phyloP scores from a whole-genome alignment of 2,113 vertebrate genomes.

The Tyto alba region DNA sequence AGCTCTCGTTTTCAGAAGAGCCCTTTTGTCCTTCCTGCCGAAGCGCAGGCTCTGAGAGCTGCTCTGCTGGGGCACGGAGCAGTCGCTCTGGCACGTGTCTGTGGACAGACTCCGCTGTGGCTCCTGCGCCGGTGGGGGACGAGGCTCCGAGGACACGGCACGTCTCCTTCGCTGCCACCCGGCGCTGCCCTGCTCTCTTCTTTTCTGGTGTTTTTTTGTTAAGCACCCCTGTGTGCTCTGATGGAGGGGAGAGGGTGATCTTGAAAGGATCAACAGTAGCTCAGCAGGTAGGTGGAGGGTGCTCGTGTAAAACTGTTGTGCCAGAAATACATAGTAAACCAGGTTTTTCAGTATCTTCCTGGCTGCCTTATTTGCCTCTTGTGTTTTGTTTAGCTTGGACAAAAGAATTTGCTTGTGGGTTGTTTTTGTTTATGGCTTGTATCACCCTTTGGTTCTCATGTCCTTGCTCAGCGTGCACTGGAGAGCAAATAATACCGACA shows the following conservation, averaged over 20 bases:
- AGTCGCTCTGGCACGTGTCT: accelerated
- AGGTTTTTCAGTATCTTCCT: neutral
- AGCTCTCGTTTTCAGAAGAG: neutral
- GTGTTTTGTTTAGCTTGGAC: neutral
- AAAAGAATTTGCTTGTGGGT: neutral
- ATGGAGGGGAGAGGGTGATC: neutral
- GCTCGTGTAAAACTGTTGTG: neutral
- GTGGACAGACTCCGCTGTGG: neutral
- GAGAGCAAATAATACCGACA: neutral
- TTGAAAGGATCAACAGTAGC: neutral
- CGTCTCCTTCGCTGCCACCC: neutral
- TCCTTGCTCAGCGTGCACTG: neutral
- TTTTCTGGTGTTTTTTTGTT: neutral
- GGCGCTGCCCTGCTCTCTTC: neutral
- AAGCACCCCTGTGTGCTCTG: neutral
- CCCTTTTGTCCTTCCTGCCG: neutral
- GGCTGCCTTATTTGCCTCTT: neutral
- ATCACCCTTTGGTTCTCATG: accelerated
- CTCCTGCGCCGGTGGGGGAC: accelerated
- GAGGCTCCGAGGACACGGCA: neutral
- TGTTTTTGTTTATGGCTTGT: neutral
- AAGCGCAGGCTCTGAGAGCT: accelerated
- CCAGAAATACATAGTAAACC: neutral
- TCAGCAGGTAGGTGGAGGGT: neutral
- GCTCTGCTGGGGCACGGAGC: accelerated